Evolutionary conservation across 2,797 vertebrate species (phyloP), one percentile per base, ranked within the genome.

Genomic region (Perodicticus potto): DNA sequence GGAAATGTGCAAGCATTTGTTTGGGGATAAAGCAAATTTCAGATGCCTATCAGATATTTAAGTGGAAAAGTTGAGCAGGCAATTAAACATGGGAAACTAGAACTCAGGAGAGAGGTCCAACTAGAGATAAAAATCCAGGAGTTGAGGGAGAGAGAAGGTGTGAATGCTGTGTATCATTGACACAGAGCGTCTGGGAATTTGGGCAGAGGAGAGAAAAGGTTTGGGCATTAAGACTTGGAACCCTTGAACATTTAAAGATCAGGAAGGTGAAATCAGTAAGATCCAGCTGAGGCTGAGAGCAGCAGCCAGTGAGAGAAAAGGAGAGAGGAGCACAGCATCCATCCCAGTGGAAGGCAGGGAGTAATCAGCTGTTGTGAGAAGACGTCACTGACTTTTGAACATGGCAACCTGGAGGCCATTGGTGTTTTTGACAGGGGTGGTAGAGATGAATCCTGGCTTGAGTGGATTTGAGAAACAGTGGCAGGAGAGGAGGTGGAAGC

Each of bases 1-100:
- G 37, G 6, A 45, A 61, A 73, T 4, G 25, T 34, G 32, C 16
- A 34, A 49, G 63, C 32, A 86, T 49, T 93, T 77, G 27, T 65
- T 43, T 94, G 81, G 81, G 49, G 53, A 76, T 91, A 59, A 49
- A 73, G 13, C 81, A 72, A 59, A 86, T 72, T 43, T 70, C 45
- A 93, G 86, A 20, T 57, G 40, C 40, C 76, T 53, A 7, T 69
- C 45, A 76, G 65, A 86, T 0, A 32, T 37, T 17, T 95, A 73
- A 74, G 59, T 82, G 49, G 78, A 77, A 81, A 96, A 73, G 40
- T 32, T 55, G 43, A 85, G 29, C 57, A 90, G 65, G 29, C 43
- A 34, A 67, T 83, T 74, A 76, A 57, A 76, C 27, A n/a, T 25
- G 40, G 83, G 57, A 63, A 74, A 69, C 25, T 73, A 85, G 55